Percentiles rank a stretch among this genome's conserved stretches.
These are phyloP conservation scores for Gymnodraco acuticeps DNA, from an alignment of 2,797 vertebrate species.

Conservation along the genomic window DNA sequence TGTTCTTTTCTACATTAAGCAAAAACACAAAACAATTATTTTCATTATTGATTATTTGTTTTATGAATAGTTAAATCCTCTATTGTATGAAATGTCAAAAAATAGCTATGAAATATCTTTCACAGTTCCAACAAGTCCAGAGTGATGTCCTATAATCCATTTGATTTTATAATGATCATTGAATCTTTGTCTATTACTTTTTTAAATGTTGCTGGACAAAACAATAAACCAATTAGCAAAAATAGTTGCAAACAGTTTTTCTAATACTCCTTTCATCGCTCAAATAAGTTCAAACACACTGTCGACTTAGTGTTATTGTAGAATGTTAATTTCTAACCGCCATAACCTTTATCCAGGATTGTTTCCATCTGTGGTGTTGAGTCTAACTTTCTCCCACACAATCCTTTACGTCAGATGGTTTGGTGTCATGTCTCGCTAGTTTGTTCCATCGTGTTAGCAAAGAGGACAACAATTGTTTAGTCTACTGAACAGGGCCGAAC, in stretches of 20 bases:
- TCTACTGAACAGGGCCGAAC: slow-evolving; percentile 5
- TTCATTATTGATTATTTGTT: not conserved
- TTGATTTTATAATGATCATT: not conserved
- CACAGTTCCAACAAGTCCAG: not conserved
- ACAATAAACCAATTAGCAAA: not conserved
- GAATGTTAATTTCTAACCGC: not conserved
- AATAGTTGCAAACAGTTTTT: not conserved
- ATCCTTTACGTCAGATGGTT: slow-evolving; percentile 10
- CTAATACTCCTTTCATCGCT: not conserved
- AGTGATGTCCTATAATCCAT: not conserved
- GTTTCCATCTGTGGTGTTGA: not conserved
- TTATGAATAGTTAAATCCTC: not conserved
- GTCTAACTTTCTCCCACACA: slow-evolving; percentile 17
- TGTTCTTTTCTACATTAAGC: not conserved
- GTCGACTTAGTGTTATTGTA: not conserved
- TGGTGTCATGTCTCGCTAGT: slow-evolving; percentile 12
- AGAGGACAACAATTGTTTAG: slow-evolving; percentile 4
- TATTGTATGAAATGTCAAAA: not conserved
- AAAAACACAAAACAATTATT: not conserved
- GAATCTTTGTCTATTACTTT: not conserved
- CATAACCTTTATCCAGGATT: not conserved
- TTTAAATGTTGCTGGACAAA: not conserved
- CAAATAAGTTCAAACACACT: not conserved
- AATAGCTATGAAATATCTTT: not conserved
- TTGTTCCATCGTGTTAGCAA: slow-evolving; percentile 14